phyloP scores from a whole-genome alignment of 2,113 vertebrate species.

The Thinocorus orbignyianus region DNA sequence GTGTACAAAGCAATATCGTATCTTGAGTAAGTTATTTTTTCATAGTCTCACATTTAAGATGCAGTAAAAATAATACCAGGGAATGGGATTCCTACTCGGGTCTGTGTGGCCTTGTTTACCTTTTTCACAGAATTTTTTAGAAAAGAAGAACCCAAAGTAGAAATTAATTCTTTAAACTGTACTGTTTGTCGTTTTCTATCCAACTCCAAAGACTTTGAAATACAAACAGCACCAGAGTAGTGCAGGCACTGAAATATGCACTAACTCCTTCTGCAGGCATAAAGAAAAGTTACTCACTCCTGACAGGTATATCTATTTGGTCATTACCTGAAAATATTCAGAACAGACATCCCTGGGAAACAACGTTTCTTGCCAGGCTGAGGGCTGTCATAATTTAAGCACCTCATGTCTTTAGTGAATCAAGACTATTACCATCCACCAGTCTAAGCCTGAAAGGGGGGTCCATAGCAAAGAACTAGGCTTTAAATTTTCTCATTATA shows the following conservation, averaged over 20 bases:
- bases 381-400: conserved; percentile 27
- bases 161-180: neutral
- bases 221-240: neutral
- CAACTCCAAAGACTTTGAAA: neutral
- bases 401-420: neutral
- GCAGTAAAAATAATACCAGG: neutral
- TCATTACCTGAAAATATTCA: conserved; percentile 28
- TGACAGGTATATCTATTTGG: conserved; percentile 7
- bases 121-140: neutral
- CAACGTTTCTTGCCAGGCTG: neutral
- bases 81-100: fast-evolving
- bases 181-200: neutral
- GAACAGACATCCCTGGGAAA: neutral
- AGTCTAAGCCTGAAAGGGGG: neutral
- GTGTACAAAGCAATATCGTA: neutral
- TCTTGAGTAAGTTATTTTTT: neutral
- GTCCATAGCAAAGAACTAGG: neutral
- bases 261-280: neutral
- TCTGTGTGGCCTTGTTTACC: neutral
- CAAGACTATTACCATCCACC: conserved; percentile 1
- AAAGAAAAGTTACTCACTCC: neutral
- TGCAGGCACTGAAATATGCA: neutral
- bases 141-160: neutral
- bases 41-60: neutral
- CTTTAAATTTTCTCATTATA: neutral